Percentiles rank a stretch among this genome's conserved stretches.
Evolutionary conservation across 2,797 vertebrate species (phyloP).

Genomic region (Vultur gryphus): DNA sequence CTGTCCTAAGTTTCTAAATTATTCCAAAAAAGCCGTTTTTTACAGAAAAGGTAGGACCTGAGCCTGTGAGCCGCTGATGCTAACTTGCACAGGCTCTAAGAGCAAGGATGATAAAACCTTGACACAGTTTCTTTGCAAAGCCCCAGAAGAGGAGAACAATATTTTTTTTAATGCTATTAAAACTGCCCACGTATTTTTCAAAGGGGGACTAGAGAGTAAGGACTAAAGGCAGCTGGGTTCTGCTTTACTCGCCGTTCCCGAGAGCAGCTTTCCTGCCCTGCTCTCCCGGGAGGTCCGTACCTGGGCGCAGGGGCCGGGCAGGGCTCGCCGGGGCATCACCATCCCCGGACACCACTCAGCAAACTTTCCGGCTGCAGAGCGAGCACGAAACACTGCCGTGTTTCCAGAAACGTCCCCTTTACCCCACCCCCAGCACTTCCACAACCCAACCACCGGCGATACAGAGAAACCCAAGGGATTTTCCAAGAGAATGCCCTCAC

Average conservation of each 20-base stretch:
- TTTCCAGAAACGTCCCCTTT: not conserved
- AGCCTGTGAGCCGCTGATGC: rapidly evolving
- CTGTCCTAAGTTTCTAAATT: not conserved
- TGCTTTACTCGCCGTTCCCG: not conserved
- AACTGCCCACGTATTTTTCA: not conserved
- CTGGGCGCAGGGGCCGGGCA: not conserved
- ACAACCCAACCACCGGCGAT: not conserved
- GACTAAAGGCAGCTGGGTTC: not conserved
- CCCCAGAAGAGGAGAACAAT: not conserved
- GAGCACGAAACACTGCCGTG: not conserved
- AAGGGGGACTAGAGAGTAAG: not conserved
- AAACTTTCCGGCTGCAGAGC: not conserved
- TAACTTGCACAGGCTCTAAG: not conserved
- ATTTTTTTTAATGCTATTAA: not conserved
- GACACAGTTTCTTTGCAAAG: not conserved
- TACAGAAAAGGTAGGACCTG: not conserved
- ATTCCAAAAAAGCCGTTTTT: not conserved
- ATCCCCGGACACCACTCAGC: not conserved
- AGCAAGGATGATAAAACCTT: not conserved
- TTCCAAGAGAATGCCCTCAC: slow-evolving; percentile 36
- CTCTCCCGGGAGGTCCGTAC: not conserved
- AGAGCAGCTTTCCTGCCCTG: not conserved
- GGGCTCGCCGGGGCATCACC: not conserved
- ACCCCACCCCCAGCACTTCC: not conserved
- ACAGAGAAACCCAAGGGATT: slow-evolving; percentile 6